These are phyloP conservation scores for Lutjanus campechanus DNA, from an alignment of 2,797 vertebrate species.

Conservation along the genomic window DNA sequence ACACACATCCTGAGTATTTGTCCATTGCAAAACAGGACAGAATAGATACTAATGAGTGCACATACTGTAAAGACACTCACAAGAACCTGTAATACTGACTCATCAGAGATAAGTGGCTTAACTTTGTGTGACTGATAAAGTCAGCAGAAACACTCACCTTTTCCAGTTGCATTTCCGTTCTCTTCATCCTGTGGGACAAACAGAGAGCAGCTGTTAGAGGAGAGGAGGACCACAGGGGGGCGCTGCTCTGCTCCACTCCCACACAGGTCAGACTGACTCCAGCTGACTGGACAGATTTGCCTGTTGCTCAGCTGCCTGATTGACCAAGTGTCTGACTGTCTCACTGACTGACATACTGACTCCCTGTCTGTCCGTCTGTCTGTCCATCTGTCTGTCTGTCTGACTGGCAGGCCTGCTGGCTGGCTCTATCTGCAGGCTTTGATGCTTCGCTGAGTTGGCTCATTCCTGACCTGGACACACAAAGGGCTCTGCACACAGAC, in stretches of 20 bases:
- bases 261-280: neutral
- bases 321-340: conserved; percentile 5
- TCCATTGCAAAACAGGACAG: neutral
- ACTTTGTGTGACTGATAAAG: neutral
- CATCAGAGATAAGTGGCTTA: neutral
- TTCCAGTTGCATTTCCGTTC: conserved; percentile 72
- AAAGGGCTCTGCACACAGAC: conserved; percentile 22
- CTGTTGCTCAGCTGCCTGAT: neutral
- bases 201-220: conserved; percentile 29
- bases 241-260: neutral
- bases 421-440: conserved; percentile 14
- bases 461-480: conserved; percentile 42
- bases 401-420: neutral
- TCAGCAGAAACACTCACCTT: conserved; percentile 59
- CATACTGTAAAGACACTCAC: neutral
- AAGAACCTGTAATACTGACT: neutral
- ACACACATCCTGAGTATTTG: neutral
- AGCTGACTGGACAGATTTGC: conserved; percentile 11
- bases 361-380: neutral
- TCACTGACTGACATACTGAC: neutral
- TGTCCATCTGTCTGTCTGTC: neutral
- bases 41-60: neutral
- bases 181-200: conserved; percentile 74
- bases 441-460: conserved; percentile 43
- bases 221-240: conserved; percentile 22